Conservation (phyloP, 2,113 vertebrate species). For the Strix aluco region DNA sequence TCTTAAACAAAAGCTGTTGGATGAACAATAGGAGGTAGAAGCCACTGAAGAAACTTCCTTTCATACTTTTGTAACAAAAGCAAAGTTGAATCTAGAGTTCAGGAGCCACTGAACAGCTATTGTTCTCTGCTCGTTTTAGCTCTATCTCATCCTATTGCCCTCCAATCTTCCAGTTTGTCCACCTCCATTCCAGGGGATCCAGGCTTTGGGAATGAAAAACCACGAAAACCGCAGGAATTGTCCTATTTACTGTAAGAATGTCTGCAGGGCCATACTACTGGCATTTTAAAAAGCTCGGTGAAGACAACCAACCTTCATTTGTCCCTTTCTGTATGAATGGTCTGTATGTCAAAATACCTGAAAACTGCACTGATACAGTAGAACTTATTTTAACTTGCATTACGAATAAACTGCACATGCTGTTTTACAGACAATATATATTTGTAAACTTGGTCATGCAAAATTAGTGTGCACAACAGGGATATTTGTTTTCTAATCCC, state of each 20-base stretch:
- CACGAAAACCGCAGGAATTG: background rate
- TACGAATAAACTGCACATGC: constrained; percentile 79
- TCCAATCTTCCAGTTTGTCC: background rate
- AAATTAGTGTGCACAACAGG: constrained; percentile 75
- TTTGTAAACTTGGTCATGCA: constrained; percentile 84
- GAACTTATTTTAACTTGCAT: constrained; percentile 72
- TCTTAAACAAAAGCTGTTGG: background rate
- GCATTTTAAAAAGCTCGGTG: constrained; percentile 34
- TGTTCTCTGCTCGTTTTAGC: background rate
- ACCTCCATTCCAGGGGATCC: background rate
- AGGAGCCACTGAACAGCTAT: background rate
- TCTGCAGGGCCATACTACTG: background rate
- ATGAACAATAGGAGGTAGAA: background rate
- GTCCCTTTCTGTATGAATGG: constrained; percentile 21
- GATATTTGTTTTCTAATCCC: constrained; percentile 59
- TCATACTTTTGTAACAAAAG: background rate
- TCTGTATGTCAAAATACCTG: constrained; percentile 67
- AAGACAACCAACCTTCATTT: constrained; percentile 42
- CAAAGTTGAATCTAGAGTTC: background rate
- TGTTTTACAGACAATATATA: constrained; percentile 80
- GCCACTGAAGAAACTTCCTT: background rate
- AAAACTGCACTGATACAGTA: constrained; percentile 71
- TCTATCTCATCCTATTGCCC: background rate
- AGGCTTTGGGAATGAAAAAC: background rate
- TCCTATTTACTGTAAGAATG: background rate